Base-by-base conservation (phyloP, 2,888 invertebrate species). In the Drosophila crucigera region DNA sequence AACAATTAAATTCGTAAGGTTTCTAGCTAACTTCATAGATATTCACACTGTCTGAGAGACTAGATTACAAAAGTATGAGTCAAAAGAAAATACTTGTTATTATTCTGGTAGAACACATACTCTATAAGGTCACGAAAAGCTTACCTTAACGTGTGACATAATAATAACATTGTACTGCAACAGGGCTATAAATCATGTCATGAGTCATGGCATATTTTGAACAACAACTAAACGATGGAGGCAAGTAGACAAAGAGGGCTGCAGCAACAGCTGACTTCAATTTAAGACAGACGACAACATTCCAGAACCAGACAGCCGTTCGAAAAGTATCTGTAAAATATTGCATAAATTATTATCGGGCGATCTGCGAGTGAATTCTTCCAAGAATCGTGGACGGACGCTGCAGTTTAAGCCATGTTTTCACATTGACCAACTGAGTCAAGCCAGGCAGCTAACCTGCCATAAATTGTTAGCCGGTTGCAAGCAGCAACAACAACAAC, bases 381-480 rank as follows among this genome's bases (percentile, higher is more conserved):
- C 85, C 70, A 63, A 85, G 90, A 90, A 90, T 76, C 50, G 73
- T 59, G 64, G 62, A 73, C 76, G 75, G 58, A 39, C 41, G 56
- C 30, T 37, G 41, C 5, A 1, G 28, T 68, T 60, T 63, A 22
- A 55, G 60, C 82, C 73, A 69, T 9, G 28, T 28, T 47, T 47
- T 47, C 70, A 68, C 22, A 78, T 80, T 76, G 85, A 76, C 76
- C 82, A 76, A 78, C 49, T 56, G 81, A 59, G 68, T 63, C 78
- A 69, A 68, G 66, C 55, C 33, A 60, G 79, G 68, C 73, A 84
- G 25, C 47, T 25, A 47, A 68, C 88, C 63, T 73, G 89, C 90
- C 85, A 89, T 89, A 89, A 85, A 80, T 83, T 83, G 71, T 83
- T 70, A 69, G 85, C 76, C 74, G 69, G 75, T 80, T 81, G 80